A percentile compares a stretch with the other conserved stretches of the same genome.
These are phyloP conservation scores for Drosophila azteca DNA, from an alignment of 1,140 invertebrate genomes.

Conservation along the genomic window DNA sequence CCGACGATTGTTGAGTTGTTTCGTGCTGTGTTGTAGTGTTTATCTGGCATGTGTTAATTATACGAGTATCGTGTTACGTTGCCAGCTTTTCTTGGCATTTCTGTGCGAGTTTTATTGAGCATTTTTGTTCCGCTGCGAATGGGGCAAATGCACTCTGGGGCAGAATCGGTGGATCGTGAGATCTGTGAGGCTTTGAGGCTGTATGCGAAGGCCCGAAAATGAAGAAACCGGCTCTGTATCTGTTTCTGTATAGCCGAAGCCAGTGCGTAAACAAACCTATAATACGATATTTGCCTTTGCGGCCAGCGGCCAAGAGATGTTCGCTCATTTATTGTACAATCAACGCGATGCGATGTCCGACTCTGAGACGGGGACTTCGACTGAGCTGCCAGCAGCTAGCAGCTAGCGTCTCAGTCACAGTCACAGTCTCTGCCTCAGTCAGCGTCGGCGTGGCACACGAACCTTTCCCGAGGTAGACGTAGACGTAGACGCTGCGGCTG, in stretches of 20 bases:
- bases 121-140: constrained; percentile 24
- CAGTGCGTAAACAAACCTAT: constrained; percentile 63
- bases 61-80: constrained; percentile 39
- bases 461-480: constrained; percentile 47
- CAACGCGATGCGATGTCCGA: constrained; percentile 36
- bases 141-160: constrained; percentile 42
- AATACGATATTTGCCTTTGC: constrained; percentile 45
- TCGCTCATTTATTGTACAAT: constrained; percentile 62
- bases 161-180: constrained; percentile 46
- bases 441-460: constrained; percentile 33
- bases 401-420: constrained; percentile 1
- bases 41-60: constrained; percentile 51
- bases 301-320: constrained; percentile 26
- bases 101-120: constrained; percentile 18
- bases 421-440: neutral
- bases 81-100: constrained; percentile 37
- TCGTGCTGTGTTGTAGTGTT: constrained; percentile 32
- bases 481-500: constrained; percentile 34
- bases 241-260: constrained; percentile 20
- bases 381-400: constrained; percentile 26
- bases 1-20: constrained; percentile 37
- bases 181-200: neutral
- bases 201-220: constrained; percentile 20
- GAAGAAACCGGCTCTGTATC: constrained; percentile 59
- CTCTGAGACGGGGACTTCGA: neutral